Conservation (phyloP, 2,797 vertebrate species). For the Brotula barbata region DNA sequence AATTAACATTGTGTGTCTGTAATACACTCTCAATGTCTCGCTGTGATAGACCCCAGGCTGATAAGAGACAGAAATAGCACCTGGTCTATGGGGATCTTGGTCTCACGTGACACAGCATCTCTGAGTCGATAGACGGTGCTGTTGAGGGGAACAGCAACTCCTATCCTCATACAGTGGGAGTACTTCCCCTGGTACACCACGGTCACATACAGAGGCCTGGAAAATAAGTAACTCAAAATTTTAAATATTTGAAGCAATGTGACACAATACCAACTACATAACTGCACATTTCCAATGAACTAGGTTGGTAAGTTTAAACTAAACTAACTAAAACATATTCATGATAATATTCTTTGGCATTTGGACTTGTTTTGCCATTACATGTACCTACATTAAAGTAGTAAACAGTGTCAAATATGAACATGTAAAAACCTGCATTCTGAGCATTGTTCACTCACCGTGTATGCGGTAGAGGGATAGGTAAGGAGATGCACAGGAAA, state of each 20-base stretch:
- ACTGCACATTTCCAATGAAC: background rate
- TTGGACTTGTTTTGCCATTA: no score
- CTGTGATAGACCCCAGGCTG: slow-evolving; percentile 44
- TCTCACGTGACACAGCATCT: slow-evolving; percentile 92
- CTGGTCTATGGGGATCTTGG: slow-evolving; percentile 97
- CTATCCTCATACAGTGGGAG: slow-evolving; percentile 97
- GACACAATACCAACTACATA: no score
- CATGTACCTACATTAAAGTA: background rate
- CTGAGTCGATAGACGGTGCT: slow-evolving; percentile 91
- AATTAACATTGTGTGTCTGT: slow-evolving; percentile 31
- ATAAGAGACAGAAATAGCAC: slow-evolving; percentile 74
- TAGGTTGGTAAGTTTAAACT: no score
- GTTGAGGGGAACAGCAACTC: slow-evolving; percentile 91
- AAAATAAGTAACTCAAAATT: background rate
- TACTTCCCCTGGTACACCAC: slow-evolving; percentile 98
- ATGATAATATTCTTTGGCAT: background rate
- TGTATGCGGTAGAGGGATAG: slow-evolving; percentile 94
- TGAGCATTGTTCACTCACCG: slow-evolving; percentile 77
- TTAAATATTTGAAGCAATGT: background rate
- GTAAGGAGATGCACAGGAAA: slow-evolving; percentile 97
- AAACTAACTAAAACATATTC: no score
- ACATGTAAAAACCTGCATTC: slow-evolving; percentile 27
- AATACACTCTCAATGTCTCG: slow-evolving; percentile 39
- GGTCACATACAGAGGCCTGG: slow-evolving; percentile 92
- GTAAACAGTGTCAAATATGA: background rate